phyloP scores from a whole-genome alignment of 2,888 invertebrate species.

The Brachynemurus nebulosus region DNA sequence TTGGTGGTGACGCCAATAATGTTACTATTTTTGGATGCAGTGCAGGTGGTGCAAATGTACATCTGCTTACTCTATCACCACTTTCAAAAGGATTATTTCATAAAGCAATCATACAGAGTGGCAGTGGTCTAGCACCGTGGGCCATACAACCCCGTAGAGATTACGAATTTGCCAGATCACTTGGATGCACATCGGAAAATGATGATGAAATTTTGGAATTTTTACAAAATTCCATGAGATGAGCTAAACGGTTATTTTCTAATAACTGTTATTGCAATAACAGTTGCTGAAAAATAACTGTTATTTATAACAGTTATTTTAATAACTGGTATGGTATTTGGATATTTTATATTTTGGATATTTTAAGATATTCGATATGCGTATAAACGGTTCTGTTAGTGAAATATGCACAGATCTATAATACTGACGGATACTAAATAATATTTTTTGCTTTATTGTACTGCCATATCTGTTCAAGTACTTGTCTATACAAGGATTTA shows the following conservation, averaged over 20 bases:
- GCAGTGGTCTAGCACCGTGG: not conserved
- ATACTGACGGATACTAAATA: too few relatives aligned
- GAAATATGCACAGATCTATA: too few relatives aligned
- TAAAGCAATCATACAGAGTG: slow-evolving; percentile 2
- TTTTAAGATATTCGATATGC: slow-evolving; percentile 1
- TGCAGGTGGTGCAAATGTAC: not conserved
- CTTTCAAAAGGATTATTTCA: not conserved
- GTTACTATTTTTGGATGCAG: not conserved
- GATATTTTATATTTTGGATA: too few relatives aligned
- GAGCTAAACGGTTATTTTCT: too few relatives aligned
- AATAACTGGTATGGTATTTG: too few relatives aligned
- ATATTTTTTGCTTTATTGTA: too few relatives aligned
- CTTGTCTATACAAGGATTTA: too few relatives aligned
- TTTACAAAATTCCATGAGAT: slow-evolving; percentile 1
- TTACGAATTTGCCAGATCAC: not conserved
- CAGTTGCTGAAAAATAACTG: too few relatives aligned
- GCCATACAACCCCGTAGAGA: not conserved
- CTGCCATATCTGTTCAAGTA: too few relatives aligned
- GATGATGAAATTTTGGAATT: slow-evolving; percentile 4
- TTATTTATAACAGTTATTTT: too few relatives aligned
- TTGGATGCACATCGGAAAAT: not conserved
- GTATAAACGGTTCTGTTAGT: too few relatives aligned
- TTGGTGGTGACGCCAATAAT: not conserved
- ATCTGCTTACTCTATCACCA: not conserved
- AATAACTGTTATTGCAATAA: too few relatives aligned